Conservation (phyloP, 2,888 invertebrate species). For the Drosophila anomalata region DNA sequence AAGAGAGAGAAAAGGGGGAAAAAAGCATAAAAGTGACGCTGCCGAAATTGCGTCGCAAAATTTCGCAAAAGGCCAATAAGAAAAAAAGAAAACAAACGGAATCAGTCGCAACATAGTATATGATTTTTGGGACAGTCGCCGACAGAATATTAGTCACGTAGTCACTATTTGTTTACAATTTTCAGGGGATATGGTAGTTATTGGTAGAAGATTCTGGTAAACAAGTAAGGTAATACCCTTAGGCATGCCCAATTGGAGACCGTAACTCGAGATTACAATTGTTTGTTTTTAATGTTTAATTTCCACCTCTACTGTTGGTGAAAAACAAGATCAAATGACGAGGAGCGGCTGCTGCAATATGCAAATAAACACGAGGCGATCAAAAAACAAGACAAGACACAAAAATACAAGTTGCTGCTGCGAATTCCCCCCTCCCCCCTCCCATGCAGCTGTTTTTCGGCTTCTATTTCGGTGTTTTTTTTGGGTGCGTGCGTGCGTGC, state of each 20-base stretch:
- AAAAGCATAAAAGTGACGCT: conserved; percentile 46
- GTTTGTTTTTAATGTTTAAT: no score
- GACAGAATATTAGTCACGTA: conserved; percentile 11
- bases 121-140: conserved; percentile 31
- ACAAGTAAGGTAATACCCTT: neutral
- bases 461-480: conserved; percentile 7
- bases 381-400: conserved; percentile 2
- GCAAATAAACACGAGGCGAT: conserved; percentile 31
- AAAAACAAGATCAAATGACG: neutral
- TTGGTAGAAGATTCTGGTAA: neutral
- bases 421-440: conserved; percentile 5
- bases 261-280: neutral
- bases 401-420: conserved; percentile 55
- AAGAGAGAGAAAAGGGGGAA: conserved; percentile 4
- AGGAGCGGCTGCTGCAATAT: neutral
- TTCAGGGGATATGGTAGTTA: neutral
- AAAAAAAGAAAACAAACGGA: conserved; percentile 14
- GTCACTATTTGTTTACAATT: no score
- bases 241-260: neutral
- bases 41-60: conserved; percentile 73
- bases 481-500: conserved; percentile 58
- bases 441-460: conserved; percentile 25
- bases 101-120: conserved; percentile 38
- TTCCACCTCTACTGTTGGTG: neutral
- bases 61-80: conserved; percentile 34